Conservation (phyloP, 2,888 invertebrate species). For the Drosophila mercatorum region DNA sequence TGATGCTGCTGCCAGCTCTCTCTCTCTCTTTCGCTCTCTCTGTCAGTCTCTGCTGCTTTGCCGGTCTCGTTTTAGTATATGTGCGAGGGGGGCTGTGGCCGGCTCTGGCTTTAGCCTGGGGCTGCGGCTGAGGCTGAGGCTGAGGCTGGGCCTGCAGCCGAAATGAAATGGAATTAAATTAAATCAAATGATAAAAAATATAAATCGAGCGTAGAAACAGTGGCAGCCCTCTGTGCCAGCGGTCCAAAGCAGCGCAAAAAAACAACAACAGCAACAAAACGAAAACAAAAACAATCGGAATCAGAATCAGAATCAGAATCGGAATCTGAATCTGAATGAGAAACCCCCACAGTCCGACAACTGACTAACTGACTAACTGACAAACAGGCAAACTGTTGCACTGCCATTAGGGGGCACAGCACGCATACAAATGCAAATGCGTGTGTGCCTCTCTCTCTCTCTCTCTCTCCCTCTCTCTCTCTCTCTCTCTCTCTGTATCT, state of each 20-base stretch:
- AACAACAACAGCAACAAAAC: constrained; percentile 13
- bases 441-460: background rate
- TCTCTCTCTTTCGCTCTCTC: background rate
- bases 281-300: constrained; percentile 47
- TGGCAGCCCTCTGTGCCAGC: constrained; percentile 73
- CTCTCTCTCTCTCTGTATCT: background rate
- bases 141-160: constrained; percentile 53
- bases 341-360: constrained; percentile 47
- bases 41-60: constrained; percentile 14
- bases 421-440: constrained; percentile 13
- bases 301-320: constrained; percentile 50
- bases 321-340: constrained; percentile 44
- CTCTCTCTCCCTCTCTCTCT: background rate
- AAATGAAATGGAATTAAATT: constrained; percentile 82
- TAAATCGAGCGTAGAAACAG: constrained; percentile 80
- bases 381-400: constrained; percentile 36
- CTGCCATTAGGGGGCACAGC: constrained; percentile 49
- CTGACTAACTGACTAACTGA: constrained; percentile 44
- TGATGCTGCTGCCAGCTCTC: constrained; percentile 33
- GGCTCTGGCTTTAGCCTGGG: constrained; percentile 24
- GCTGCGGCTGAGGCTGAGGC: constrained; percentile 27
- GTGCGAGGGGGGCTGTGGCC: constrained; percentile 28
- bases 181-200: constrained; percentile 83
- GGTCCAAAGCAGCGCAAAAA: constrained; percentile 35
- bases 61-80: constrained; percentile 25